Conservation (phyloP, 2,113 vertebrate genomes). For the Pelvicachromis taeniatus region DNA sequence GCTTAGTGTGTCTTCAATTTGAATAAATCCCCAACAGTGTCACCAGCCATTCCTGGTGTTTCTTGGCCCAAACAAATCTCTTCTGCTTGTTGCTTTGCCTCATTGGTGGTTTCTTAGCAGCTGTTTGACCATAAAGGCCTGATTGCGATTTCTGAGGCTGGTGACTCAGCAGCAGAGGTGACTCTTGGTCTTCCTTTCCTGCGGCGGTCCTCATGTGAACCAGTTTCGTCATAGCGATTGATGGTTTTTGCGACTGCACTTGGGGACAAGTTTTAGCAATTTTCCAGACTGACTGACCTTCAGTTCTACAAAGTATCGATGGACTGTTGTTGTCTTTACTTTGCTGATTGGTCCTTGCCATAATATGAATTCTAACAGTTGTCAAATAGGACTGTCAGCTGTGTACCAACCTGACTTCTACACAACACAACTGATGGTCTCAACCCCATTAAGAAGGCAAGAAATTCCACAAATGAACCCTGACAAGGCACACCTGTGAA, state of each 20-base stretch:
- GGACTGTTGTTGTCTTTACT: accelerated
- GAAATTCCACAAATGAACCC: not conserved
- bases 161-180: not conserved
- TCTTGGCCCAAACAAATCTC: not conserved
- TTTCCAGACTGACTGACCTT: not conserved
- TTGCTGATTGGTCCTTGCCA: not conserved
- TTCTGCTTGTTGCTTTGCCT: not conserved
- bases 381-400: not conserved
- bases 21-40: not conserved
- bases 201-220: not conserved
- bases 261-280: not conserved
- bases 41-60: not conserved
- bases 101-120: not conserved
- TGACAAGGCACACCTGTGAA: not conserved
- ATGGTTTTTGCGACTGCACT: not conserved
- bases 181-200: not conserved
- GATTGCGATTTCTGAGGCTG: not conserved
- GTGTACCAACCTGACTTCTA: not conserved
- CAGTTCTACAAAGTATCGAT: not conserved
- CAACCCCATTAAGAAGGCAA: not conserved
- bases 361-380: not conserved
- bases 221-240: not conserved
- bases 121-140: not conserved
- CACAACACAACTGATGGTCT: not conserved
- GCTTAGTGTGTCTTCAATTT: not conserved